Evolutionary conservation across 1,140 invertebrate genomes (phyloP), one percentile per base, ranked within the genome.

Genomic region (Ptiloglossa arizonensis): DNA sequence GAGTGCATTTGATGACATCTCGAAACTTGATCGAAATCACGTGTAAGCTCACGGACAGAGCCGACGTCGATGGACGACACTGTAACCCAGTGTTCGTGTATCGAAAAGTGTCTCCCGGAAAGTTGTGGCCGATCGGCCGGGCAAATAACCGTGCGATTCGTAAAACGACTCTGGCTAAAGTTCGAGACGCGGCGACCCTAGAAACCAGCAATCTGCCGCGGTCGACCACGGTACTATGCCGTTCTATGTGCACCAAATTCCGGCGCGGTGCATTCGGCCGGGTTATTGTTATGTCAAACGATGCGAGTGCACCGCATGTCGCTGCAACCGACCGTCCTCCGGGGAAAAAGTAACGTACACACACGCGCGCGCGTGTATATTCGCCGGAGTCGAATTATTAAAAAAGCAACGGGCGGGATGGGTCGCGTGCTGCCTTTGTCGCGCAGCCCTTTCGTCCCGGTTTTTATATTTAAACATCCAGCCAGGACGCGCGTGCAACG

Each of bases 261-360:
- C 54, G 22, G 38, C 38, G 3, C 19, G 24, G 27, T 24, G 68
- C 41, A 71, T 71, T 60, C 54, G 68, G 27, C 41, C n/a, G 13
- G 41, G 29, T 71, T 71, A 71, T 71, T 60, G 69, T 71, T 62
- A 19, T 24, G 69, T 71, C 41, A 71, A 71, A 35, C 56, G 69
- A 71, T 6, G 24, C 41, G 56, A 46, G 19, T 60, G 41, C 69
- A 35, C 27, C 27, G n/a, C 56, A 15, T 44, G 24, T 59, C 27
- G 29, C 19, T 24, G 27, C 27, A 17, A 27, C 50, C 27, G 29
- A 11, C 29, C 24, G 24, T n/a, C 17, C 22, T 17, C 8, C 27
- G 1, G 27, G 17, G 2, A 6, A 29, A 41, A 56, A 2, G n/a
- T 6, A 54, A 38, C 50, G 50, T 22, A 2, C 4, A 11, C 8